phyloP scores from a whole-genome alignment of 2,113 vertebrate genomes.

The Chamaea fasciata region DNA sequence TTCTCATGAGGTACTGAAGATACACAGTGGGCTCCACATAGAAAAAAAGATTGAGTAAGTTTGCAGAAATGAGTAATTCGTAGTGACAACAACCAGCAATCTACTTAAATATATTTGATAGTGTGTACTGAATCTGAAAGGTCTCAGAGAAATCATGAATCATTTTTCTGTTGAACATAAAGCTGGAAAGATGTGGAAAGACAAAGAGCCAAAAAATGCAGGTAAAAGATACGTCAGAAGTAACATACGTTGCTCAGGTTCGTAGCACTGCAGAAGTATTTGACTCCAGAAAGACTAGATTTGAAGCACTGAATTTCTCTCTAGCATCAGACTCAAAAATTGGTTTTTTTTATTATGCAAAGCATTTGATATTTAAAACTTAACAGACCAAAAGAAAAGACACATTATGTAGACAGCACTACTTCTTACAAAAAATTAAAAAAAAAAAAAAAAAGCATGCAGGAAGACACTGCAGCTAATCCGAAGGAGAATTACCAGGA shows the following conservation, averaged over 20 bases:
- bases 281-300: not conserved
- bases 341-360: not conserved
- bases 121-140: not conserved
- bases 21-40: not conserved
- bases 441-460: not conserved
- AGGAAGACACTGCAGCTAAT: not conserved
- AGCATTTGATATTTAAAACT: not conserved
- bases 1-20: not conserved
- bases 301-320: not conserved
- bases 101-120: not conserved
- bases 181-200: not conserved
- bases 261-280: not conserved
- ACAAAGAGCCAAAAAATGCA: not conserved
- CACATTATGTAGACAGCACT: not conserved
- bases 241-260: not conserved
- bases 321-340: not conserved
- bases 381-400: not conserved
- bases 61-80: not conserved
- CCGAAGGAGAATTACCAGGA: not conserved
- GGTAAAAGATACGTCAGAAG: not conserved
- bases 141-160: not conserved
- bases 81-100: not conserved
- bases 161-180: not conserved
- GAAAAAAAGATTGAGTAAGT: not conserved
- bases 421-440: not conserved